Evolutionary conservation across 2,797 vertebrate genomes (phyloP).

Genomic region (Distichodus sexfasciatus): DNA sequence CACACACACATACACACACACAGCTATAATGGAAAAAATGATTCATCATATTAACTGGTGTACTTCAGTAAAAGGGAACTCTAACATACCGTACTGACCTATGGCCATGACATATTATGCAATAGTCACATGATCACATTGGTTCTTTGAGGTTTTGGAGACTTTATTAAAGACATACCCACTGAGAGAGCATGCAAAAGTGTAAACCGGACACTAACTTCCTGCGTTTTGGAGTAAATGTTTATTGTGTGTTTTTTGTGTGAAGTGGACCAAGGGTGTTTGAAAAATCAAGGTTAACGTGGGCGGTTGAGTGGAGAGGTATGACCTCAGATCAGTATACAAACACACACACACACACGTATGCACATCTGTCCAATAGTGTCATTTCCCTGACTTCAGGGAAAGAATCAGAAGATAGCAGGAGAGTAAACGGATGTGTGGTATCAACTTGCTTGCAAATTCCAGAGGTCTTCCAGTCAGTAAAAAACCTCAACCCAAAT

Average conservation of each 20-base stretch:
- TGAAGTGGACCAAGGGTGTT: constrained; percentile 33
- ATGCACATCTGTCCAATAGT: constrained; percentile 24
- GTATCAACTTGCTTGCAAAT: neutral
- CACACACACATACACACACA: neutral
- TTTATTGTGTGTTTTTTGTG: constrained; percentile 37
- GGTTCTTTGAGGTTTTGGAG: neutral
- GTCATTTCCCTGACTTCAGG: constrained; percentile 16
- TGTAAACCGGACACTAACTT: constrained; percentile 43
- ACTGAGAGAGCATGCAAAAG: constrained; percentile 1
- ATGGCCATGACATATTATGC: neutral
- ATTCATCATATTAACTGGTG: too few species aligned
- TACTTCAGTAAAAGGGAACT: neutral
- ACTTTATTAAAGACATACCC: constrained; percentile 22
- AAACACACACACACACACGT: constrained; percentile 37
- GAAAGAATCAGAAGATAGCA: constrained; percentile 18
- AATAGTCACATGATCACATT: neutral
- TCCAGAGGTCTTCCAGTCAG: neutral
- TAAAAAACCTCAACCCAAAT: neutral
- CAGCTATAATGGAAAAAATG: too few species aligned
- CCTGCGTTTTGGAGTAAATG: constrained; percentile 36
- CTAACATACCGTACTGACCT: neutral
- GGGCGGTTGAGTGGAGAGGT: constrained; percentile 45
- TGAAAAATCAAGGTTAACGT: constrained; percentile 40
- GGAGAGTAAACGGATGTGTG: constrained; percentile 28
- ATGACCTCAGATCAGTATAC: constrained; percentile 36